Evolutionary conservation across 2,113 vertebrate species (phyloP), one percentile per base, ranked within the genome.

Genomic region (Thalassoma bifasciatum): DNA sequence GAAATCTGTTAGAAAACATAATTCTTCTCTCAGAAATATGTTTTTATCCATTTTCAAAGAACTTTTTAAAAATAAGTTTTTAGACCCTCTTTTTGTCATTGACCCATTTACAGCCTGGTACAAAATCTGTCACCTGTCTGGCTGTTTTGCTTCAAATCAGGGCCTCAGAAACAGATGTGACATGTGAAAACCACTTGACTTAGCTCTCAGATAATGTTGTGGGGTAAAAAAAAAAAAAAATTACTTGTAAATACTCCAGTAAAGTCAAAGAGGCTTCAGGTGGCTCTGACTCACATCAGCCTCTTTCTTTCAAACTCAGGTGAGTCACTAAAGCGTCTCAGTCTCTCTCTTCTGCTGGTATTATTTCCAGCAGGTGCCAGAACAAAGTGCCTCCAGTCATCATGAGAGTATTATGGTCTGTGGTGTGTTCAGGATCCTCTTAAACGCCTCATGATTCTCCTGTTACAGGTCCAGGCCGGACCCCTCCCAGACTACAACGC

Each of bases 401-500:
- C 57, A 58, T 30, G 81, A 56, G 68, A 66, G n/a, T 78, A 75
- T 64, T 74, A 79, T 77, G 42, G 46, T 59, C 57, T n/a, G 58
- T 14, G 49, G 72, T 66, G 69, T 79, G 67, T 36, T 73, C 62
- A 57, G 40, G 67, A 75, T 79, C 73, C 21, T 84, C 40, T 40
- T 86, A 81, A 86, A 72, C 62, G 82, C 73, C 60, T 61, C 8
- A 10, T 91, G 83, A 63, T 37, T 89, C 73, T 88, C 67, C 26
- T 23, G 22, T 88, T 89, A 47, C 91, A 92, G 91, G 77, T 93
- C 67, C 88, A 90, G 77, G 77, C 91, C 17, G 94, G 92, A 70
- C 91, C 93, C 62, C 91, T 90, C 86, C 89, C 92, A 72, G 92
- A 94, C 60, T 91, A 90, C 87, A 91, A 87, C 64, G 76, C 91